A percentile compares a stretch with the other conserved stretches of the same genome.
These are phyloP conservation scores for Cliona cf. orientalis DNA, from an alignment of 37 sponge, comb jelly and placozoan species.

Conservation along the genomic window DNA sequence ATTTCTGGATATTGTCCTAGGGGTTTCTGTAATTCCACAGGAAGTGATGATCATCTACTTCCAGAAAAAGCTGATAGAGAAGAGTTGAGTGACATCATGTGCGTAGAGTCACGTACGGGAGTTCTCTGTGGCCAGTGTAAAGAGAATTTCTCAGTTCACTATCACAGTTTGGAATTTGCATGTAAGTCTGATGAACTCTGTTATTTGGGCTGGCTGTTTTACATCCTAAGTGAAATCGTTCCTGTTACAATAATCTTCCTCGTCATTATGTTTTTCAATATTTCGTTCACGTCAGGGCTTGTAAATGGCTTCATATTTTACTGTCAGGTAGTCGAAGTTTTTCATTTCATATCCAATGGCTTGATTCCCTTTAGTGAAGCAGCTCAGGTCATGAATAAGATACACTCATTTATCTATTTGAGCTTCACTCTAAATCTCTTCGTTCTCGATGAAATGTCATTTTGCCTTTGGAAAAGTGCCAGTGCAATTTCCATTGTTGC, in stretches of 20 bases:
- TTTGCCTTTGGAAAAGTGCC: slow-evolving; percentile 38
- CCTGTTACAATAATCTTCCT: slow-evolving; percentile 49
- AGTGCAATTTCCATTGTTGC: slow-evolving; percentile 7
- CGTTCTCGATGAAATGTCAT: slow-evolving; percentile 14
- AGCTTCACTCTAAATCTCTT: slow-evolving; percentile 28
- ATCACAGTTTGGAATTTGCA: slow-evolving; percentile 14
- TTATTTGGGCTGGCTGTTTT: slow-evolving; percentile 35
- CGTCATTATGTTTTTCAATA: slow-evolving; percentile 50
- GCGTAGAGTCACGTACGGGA: slow-evolving; percentile 9
- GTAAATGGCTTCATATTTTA: slow-evolving; percentile 49
- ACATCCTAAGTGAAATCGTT: slow-evolving; percentile 40
- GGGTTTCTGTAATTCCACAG: background rate
- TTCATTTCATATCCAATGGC: background rate
- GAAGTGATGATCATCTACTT: background rate
- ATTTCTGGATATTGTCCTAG: background rate
- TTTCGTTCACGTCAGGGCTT: slow-evolving; percentile 42
- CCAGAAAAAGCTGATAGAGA: background rate
- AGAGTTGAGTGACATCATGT: slow-evolving; percentile 16
- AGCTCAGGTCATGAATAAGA: background rate
- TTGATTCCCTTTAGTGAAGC: background rate
- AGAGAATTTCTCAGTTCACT: slow-evolving; percentile 22
- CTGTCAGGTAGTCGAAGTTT: slow-evolving; percentile 21
- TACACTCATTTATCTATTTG: slow-evolving; percentile 7
- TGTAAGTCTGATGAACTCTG: slow-evolving; percentile 11
- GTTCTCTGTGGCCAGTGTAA: slow-evolving; percentile 26